Evolutionary conservation across 23 tunicate genomes (phyloP).

Genomic region (Oikopleura vanhoeffeni): DNA sequence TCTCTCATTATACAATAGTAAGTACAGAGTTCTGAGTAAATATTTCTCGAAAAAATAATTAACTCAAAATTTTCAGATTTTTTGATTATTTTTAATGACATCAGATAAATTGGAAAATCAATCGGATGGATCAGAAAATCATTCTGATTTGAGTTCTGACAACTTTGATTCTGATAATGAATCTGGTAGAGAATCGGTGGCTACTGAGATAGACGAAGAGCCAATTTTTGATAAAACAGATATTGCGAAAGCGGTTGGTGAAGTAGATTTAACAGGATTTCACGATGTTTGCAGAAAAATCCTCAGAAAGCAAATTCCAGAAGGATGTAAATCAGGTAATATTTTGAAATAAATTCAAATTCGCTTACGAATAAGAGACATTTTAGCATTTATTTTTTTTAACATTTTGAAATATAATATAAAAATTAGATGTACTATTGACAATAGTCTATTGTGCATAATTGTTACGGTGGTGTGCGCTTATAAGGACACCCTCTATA

Average conservation of each 20-base stretch:
- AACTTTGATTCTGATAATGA: not conserved
- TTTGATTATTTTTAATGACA: not conserved
- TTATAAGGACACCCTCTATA: too few species aligned
- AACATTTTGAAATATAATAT: too few species aligned
- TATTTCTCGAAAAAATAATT: too few species aligned
- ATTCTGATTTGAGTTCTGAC: not conserved
- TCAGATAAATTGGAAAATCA: not conserved
- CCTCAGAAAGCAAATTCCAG: not conserved
- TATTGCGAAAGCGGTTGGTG: not conserved
- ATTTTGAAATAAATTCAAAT: too few species aligned
- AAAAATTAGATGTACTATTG: too few species aligned
- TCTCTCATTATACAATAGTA: too few species aligned
- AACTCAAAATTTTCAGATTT: too few species aligned
- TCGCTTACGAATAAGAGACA: too few species aligned
- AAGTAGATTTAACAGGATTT: not conserved
- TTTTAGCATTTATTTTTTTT: too few species aligned
- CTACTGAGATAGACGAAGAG: not conserved
- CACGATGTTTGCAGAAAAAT: conserved; percentile 3
- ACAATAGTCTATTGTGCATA: too few species aligned
- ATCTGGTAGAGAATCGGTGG: not conserved
- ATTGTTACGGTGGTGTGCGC: too few species aligned
- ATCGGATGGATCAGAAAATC: not conserved
- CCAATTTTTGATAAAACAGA: not conserved
- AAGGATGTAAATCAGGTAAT: not conserved
- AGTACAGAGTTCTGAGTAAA: too few species aligned